phyloP scores from a whole-genome alignment of 1,140 invertebrate genomes.

The Vanessa tameamea region DNA sequence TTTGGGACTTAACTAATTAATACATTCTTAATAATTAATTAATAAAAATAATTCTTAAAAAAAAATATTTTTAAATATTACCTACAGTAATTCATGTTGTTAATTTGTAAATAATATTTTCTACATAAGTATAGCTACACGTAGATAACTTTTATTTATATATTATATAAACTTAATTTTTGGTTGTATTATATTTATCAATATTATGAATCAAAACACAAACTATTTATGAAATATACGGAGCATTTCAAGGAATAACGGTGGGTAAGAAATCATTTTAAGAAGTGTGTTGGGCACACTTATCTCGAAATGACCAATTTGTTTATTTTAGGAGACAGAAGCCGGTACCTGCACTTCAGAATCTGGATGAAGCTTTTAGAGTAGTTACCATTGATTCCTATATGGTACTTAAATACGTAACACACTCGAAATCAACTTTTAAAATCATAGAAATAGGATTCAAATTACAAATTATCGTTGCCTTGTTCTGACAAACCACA shows the following conservation, averaged over 20 bases:
- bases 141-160: too few relatives aligned
- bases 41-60: too few relatives aligned
- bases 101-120: too few relatives aligned
- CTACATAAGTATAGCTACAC: too few relatives aligned
- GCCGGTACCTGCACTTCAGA: slow-evolving; percentile 76
- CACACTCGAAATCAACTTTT: slow-evolving; percentile 39
- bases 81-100: too few relatives aligned
- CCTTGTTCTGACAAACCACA: slow-evolving; percentile 45
- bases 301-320: slow-evolving; percentile 72
- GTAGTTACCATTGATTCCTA: slow-evolving; percentile 62
- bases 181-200: too few relatives aligned
- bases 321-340: slow-evolving; percentile 78
- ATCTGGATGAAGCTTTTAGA: slow-evolving; percentile 70
- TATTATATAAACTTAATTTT: too few relatives aligned
- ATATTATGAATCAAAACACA: too few relatives aligned
- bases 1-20: too few relatives aligned
- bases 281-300: slow-evolving; percentile 40
- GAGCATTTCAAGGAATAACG: slow-evolving; percentile 23
- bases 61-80: too few relatives aligned
- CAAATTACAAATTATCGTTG: slow-evolving; percentile 15
- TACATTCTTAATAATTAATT: too few relatives aligned
- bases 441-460: not conserved
- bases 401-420: slow-evolving; percentile 55
- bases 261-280: slow-evolving; percentile 24
- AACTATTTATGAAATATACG: slow-evolving; percentile 19